phyloP scores from a whole-genome alignment of 2,113 vertebrate species.

The Isurus oxyrinchus region DNA sequence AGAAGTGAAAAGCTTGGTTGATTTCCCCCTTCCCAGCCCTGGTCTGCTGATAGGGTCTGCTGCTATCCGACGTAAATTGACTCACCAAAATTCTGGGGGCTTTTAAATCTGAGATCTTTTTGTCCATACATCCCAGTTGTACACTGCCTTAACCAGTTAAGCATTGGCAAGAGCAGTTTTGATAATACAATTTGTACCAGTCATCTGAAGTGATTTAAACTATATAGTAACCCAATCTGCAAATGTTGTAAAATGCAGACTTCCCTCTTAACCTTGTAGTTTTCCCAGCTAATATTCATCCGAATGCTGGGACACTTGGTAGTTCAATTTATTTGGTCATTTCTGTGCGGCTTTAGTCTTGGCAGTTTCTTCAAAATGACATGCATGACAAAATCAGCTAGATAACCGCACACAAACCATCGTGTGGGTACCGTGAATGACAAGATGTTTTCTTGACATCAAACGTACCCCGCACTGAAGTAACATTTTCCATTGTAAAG shows the following conservation, averaged over 20 bases:
- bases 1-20: neutral
- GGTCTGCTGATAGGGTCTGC: no score
- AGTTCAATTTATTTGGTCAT: neutral
- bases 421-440: neutral
- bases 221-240: neutral
- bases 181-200: neutral
- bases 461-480: slow-evolving; percentile 8
- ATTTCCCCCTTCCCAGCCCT: neutral
- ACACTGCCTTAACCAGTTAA: neutral
- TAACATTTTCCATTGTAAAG: slow-evolving; percentile 32
- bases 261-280: neutral
- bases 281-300: neutral
- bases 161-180: neutral
- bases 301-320: neutral
- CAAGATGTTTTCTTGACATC: slow-evolving; percentile 2
- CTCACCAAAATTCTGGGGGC: neutral
- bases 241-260: neutral
- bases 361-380: neutral
- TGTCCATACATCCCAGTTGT: neutral
- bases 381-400: neutral
- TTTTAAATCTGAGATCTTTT: neutral
- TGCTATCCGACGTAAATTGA: neutral
- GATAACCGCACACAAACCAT: neutral
- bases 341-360: neutral
- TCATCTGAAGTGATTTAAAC: neutral